Conservation (phyloP, 2,888 invertebrate genomes). For the Orthosia gracilis region DNA sequence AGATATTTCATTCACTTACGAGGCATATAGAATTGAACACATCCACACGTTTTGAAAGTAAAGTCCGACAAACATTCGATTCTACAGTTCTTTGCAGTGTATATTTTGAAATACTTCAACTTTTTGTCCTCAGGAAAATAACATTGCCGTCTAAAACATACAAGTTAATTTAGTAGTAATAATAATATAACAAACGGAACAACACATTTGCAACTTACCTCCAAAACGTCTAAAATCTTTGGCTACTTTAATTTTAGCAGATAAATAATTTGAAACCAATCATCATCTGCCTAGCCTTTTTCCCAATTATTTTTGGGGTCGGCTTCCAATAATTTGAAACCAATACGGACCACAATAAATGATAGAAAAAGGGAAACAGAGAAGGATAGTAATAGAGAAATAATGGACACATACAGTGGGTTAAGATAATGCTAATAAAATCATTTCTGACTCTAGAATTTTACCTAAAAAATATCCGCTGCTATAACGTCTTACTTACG, state of each 20-base stretch:
- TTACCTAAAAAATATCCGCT: background rate
- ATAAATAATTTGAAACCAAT: too few relatives aligned
- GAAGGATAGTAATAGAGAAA: too few relatives aligned
- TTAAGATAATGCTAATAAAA: too few relatives aligned
- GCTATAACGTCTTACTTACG: constrained; percentile 60
- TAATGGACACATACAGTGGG: too few relatives aligned
- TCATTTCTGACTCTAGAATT: too few relatives aligned
- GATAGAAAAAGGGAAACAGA: too few relatives aligned
- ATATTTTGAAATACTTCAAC: constrained; percentile 73
- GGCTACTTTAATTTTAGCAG: too few relatives aligned
- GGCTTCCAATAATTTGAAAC: too few relatives aligned
- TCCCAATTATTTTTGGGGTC: too few relatives aligned
- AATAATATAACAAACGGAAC: background rate
- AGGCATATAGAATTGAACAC: constrained; percentile 77
- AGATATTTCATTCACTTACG: constrained; percentile 65
- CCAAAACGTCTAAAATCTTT: too few relatives aligned
- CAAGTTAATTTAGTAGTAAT: background rate
- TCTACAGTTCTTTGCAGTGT: constrained; percentile 77
- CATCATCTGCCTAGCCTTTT: too few relatives aligned
- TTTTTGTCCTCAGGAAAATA: constrained; percentile 72
- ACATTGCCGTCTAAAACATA: constrained; percentile 72
- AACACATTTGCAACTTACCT: background rate
- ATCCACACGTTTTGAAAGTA: constrained; percentile 68
- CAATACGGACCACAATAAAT: too few relatives aligned
- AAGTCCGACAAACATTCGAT: constrained; percentile 75